These are phyloP conservation scores for Orthosia cruda DNA, from an alignment of 2,888 invertebrate species.

Conservation along the genomic window DNA sequence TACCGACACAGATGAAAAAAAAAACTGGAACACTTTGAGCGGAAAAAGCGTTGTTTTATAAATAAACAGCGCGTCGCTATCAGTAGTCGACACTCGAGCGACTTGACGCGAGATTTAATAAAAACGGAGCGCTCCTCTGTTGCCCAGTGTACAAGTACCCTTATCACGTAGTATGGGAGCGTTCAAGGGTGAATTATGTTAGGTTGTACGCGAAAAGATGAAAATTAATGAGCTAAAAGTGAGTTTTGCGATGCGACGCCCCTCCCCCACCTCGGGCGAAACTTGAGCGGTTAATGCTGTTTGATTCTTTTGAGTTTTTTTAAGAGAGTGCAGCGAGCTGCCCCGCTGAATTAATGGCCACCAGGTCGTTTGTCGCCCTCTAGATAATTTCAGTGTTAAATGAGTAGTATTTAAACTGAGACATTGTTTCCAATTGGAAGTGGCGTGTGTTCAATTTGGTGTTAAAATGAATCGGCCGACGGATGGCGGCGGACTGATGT, in stretches of 20 bases:
- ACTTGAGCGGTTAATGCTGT: slow-evolving; percentile 83
- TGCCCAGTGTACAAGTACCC: slow-evolving; percentile 84
- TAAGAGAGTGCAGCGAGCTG: slow-evolving; percentile 74
- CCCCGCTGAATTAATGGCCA: slow-evolving; percentile 77
- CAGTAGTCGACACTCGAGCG: slow-evolving; percentile 90
- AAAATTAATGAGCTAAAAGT: slow-evolving; percentile 91
- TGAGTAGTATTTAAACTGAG: slow-evolving; percentile 77
- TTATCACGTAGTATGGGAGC: slow-evolving; percentile 90
- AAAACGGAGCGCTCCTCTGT: slow-evolving; percentile 81
- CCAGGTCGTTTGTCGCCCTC: slow-evolving; percentile 76
- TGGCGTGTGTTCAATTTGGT: slow-evolving; percentile 66
- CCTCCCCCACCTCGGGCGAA: slow-evolving; percentile 61
- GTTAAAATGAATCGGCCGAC: slow-evolving; percentile 66
- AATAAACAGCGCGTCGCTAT: slow-evolving; percentile 89
- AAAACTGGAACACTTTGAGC: slow-evolving; percentile 84
- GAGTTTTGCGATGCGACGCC: slow-evolving; percentile 79
- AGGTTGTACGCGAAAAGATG: slow-evolving; percentile 88
- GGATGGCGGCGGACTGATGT: slow-evolving; percentile 10
- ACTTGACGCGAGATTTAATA: slow-evolving; percentile 87
- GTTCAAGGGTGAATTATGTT: slow-evolving; percentile 91
- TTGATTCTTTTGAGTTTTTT: slow-evolving; percentile 81
- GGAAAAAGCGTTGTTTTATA: slow-evolving; percentile 89
- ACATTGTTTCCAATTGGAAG: slow-evolving; percentile 75
- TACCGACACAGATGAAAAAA: slow-evolving; percentile 75
- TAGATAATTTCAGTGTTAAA: slow-evolving; percentile 79